These are phyloP conservation scores for Lota lota DNA, from an alignment of 2,113 vertebrate species.

Conservation along the genomic window DNA sequence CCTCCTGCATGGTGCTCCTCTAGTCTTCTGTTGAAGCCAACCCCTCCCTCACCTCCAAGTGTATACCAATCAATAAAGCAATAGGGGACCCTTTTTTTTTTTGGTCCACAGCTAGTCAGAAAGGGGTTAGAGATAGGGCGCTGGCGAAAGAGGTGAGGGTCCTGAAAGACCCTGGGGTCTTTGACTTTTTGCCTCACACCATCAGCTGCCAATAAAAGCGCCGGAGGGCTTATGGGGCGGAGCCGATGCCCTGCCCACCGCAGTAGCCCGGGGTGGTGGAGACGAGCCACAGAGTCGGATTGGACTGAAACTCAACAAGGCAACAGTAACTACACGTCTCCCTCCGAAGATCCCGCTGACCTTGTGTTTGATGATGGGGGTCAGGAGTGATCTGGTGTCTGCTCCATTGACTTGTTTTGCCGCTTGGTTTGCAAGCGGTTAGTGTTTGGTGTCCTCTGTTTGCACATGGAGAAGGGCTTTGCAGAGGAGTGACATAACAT, in stretches of 20 bases:
- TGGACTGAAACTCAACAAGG: constrained; percentile 43
- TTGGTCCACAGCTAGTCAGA: constrained; percentile 42
- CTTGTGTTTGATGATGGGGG: constrained; percentile 21
- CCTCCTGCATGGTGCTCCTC: constrained; percentile 43
- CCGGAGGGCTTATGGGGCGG: constrained; percentile 45
- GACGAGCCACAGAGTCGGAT: constrained; percentile 36
- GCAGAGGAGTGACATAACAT: too few species aligned
- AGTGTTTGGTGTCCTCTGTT: too few species aligned
- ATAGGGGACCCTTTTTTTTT: constrained; percentile 49
- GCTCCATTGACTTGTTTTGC: too few species aligned
- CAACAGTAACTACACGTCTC: constrained; percentile 20
- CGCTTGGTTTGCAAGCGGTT: too few species aligned
- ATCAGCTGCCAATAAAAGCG: constrained; percentile 41
- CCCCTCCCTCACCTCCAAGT: constrained; percentile 30
- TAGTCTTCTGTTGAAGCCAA: constrained; percentile 45
- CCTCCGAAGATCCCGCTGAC: constrained; percentile 35
- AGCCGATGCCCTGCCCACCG: constrained; percentile 47
- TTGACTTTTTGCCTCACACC: constrained; percentile 25
- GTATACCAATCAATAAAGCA: constrained; percentile 63
- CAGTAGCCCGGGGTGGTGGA: constrained; percentile 22
- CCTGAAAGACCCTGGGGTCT: constrained; percentile 30
- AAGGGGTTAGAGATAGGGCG: constrained; percentile 7
- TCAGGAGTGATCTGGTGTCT: background rate
- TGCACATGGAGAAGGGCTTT: too few species aligned
- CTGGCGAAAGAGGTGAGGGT: background rate